Base-by-base conservation (phyloP, 2,797 vertebrate genomes). In the Petrocephalus schoutedeni region DNA sequence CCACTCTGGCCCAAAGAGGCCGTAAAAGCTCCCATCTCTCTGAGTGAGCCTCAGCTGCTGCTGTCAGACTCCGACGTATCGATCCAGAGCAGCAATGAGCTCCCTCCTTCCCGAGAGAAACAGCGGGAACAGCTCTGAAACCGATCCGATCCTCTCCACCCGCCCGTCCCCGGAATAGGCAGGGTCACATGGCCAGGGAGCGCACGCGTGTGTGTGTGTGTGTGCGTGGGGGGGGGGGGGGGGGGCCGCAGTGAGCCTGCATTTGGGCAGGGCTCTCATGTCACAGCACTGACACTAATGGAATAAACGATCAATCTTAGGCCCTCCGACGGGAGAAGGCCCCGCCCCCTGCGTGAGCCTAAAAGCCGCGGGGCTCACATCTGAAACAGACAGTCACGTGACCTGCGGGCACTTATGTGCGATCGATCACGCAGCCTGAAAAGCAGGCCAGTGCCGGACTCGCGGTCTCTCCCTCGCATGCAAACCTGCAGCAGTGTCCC, bases 1-100 rank as follows among this genome's bases (percentile, higher is more conserved):
- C 82, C 74, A 85, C 54, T 87, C 19, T 53, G 14, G 32, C 89
- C 28, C 87, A 23, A 87, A 51, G 58, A 86, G 89, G 86, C 87
- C 88, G 91, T 93, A 94, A 97, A 95, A 95, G 94, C 94, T 94
- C 90, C 89, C 88, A 74, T 80, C 91, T 93, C 93, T 91, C 92
- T 91, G 3, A 92, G 95, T 91, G 94, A 91, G 93, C 91, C 89
- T 7, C 0, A 88, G 93, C 94, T 92, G 93, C n/a, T 23, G 23
- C 88, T 89, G 93, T 95, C 90, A 92, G 87, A 92, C 77, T 85
- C 90, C 94, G 92, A 94, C 84, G 85, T 94, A 97, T 96, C 93
- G 97, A 97, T 97, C 94, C 95, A 93, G 91, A 92, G 90, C 92
- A 91, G 93, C 93, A 92, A 67, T 95, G 93, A 89, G 90, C 90